Base-by-base conservation (phyloP, 2,113 vertebrate genomes). In the Syngnathoides biaculeatus region DNA sequence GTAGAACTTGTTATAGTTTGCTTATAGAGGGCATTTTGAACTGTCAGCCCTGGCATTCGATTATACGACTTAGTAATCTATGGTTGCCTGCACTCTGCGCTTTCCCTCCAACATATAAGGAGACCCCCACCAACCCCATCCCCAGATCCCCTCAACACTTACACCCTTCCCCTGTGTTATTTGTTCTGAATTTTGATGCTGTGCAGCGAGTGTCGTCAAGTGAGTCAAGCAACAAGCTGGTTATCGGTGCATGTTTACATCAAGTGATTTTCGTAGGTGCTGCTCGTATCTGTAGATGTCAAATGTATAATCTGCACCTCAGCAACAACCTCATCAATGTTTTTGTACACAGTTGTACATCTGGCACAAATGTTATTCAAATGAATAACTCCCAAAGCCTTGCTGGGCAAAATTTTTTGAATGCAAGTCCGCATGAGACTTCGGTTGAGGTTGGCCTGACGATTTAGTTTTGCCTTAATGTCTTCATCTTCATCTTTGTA, bases 1-100 rank as follows among this genome's bases (percentile, higher is more conserved):
- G 84, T 81, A 82, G 89, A 86, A 72, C 79, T 79, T 74, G 77
- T 86, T 89, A 82, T 80, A 69, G 81, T 82, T 80, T 79, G 75
- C 82, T 74, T 82, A 72, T 65, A 71, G 74, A 77, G 79, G 76
- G 65, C 71, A 73, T 83, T 85, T 81, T 77, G 63, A 83, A 86
- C 78, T 74, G 77, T 70, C 82, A 87, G 75, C 45, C 70, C 65
- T 76, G 79, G 74, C 79, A 80, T 84, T 86, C 79, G 84, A 82
- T 87, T 86, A 84, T 83, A 79, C 66, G 75, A 74, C 72, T 24
- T 27, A 26, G 74, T 83, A 83, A 84, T 79, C 68, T 80, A 83
- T 71, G 75, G 55, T 48, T 72, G 65, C 27, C 35, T 65, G 45
- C 0, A 10, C 9, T 47, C 53, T 66, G 48, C 10, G 15, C 42